Conservation (phyloP, 2,797 vertebrate species). For the Chelmon rostratus region DNA sequence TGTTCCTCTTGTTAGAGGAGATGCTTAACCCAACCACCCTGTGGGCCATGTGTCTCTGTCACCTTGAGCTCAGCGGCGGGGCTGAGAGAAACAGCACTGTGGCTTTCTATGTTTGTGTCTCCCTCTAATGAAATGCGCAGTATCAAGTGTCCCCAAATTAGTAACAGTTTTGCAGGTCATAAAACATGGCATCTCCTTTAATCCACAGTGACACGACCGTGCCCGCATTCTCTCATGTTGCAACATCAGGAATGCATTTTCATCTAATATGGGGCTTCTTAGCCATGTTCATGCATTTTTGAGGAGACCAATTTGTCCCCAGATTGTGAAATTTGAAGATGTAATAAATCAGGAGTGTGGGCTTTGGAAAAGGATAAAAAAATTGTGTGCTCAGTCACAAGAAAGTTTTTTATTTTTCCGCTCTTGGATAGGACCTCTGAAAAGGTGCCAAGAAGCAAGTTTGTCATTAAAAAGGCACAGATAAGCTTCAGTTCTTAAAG, state of each 20-base stretch:
- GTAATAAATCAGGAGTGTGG: slow-evolving; percentile 81
- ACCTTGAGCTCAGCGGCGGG: slow-evolving; percentile 63
- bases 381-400: slow-evolving; percentile 60
- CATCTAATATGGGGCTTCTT: slow-evolving; percentile 65
- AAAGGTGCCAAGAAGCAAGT: slow-evolving; percentile 60
- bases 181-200: slow-evolving; percentile 74
- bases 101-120: slow-evolving; percentile 65
- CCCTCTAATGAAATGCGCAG: slow-evolving; percentile 63
- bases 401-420: slow-evolving; percentile 56
- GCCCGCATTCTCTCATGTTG: slow-evolving; percentile 70
- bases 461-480: slow-evolving; percentile 60
- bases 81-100: slow-evolving; percentile 38
- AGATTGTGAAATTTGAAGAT: slow-evolving; percentile 83
- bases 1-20: slow-evolving; percentile 73
- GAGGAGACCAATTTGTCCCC: slow-evolving; percentile 81
- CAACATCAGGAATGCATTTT: slow-evolving; percentile 82
- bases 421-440: slow-evolving; percentile 55
- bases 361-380: slow-evolving; percentile 72
- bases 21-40: slow-evolving; percentile 66
- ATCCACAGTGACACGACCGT: slow-evolving; percentile 73
- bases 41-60: slow-evolving; percentile 69
- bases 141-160: slow-evolving; percentile 80
- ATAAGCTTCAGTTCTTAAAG: slow-evolving; percentile 59
- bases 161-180: slow-evolving; percentile 77
- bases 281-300: slow-evolving; percentile 76